phyloP scores from a whole-genome alignment of 2,113 vertebrate genomes.

The Microcebus ravelobensis region DNA sequence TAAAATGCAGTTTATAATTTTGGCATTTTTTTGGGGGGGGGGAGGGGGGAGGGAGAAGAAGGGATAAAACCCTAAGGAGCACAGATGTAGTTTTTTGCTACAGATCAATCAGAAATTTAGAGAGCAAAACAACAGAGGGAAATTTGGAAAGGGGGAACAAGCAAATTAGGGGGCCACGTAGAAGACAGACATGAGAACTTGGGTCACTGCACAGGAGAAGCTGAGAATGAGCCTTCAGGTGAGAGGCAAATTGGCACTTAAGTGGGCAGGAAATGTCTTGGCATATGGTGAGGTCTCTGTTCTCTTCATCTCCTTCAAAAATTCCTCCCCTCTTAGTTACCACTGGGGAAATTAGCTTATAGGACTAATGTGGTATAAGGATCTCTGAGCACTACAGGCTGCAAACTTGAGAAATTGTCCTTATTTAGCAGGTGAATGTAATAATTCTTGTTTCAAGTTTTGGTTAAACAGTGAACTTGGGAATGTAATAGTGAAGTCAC shows the following conservation, averaged over 20 bases:
- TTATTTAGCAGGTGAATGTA: not conserved
- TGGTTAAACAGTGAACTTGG: not conserved
- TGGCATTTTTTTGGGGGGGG: fast-evolving
- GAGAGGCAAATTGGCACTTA: not conserved
- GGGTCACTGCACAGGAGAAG: not conserved
- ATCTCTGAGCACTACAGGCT: not conserved
- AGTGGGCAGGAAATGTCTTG: not conserved
- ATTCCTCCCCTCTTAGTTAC: not conserved
- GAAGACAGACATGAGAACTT: not conserved
- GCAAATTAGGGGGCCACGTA: not conserved
- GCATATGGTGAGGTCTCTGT: not conserved
- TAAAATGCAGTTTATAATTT: not conserved
- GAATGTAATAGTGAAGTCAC: not conserved
- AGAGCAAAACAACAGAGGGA: not conserved
- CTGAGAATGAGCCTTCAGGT: not conserved
- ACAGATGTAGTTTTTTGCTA: not conserved
- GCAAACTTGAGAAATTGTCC: not conserved
- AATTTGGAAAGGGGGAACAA: not conserved
- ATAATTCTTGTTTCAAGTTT: not conserved
- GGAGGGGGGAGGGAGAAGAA: fast-evolving
- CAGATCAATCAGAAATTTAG: not conserved
- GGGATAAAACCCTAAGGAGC: not conserved
- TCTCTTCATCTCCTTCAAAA: not conserved
- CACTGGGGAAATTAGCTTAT: not conserved
- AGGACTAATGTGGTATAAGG: not conserved